Evolutionary conservation across 2,113 vertebrate genomes (phyloP).

Genomic region (Lonchura striata): DNA sequence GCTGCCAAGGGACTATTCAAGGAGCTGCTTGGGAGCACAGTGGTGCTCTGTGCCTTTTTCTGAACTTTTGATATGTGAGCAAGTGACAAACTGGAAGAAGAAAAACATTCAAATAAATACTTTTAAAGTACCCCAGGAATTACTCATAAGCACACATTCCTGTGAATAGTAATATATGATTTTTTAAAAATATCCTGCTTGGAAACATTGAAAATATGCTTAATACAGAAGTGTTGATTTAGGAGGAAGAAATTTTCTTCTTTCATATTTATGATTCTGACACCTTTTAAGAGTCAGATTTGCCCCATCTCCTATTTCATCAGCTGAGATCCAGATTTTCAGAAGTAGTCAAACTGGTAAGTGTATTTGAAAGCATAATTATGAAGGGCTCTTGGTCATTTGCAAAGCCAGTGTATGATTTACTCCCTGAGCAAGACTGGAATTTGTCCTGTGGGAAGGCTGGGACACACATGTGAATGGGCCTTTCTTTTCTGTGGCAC

Average conservation of each 20-base stretch:
- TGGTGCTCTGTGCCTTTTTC: neutral
- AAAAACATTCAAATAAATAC: neutral
- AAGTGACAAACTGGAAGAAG: constrained; percentile 24
- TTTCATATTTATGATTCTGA: neutral
- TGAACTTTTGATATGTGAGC: neutral
- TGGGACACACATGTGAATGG: neutral
- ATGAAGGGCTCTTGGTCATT: neutral
- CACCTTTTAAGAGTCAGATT: neutral
- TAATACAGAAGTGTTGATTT: neutral
- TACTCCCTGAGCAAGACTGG: neutral
- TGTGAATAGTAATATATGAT: neutral
- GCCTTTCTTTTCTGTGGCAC: neutral
- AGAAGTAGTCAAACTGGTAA: neutral
- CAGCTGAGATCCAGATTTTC: neutral
- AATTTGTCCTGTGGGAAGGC: neutral
- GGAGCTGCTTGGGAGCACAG: neutral
- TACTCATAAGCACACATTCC: neutral
- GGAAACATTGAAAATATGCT: neutral
- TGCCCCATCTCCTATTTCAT: neutral
- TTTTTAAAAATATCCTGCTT: neutral
- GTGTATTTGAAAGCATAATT: neutral
- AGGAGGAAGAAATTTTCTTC: neutral
- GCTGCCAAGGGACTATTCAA: constrained; percentile 18
- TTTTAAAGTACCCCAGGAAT: neutral
- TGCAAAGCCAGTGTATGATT: neutral